Percentiles rank a stretch among this genome's conserved stretches.
phyloP scores from a whole-genome alignment of 2,113 vertebrate species.

The zebrafish (Danio rerio) region DNA sequence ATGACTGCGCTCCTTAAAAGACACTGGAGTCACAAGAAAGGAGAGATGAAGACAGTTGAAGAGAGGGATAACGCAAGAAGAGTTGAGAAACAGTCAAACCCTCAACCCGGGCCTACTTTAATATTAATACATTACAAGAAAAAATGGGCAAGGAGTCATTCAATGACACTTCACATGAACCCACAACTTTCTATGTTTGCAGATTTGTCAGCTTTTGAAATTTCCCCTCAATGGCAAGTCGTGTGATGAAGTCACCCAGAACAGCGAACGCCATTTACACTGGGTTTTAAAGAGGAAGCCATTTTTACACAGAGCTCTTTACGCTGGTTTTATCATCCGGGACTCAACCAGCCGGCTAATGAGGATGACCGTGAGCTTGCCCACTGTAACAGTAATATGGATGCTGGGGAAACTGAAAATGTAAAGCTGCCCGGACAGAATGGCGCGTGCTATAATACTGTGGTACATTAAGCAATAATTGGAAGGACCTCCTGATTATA shows the following conservation, averaged over 20 bases:
- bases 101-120: neutral
- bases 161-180: constrained; percentile 11
- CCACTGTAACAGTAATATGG: constrained; percentile 37
- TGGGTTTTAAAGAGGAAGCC: neutral
- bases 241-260: constrained; percentile 18
- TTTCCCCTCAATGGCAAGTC: constrained; percentile 4
- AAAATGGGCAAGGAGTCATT: neutral
- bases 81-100: constrained; percentile 19
- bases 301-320: constrained; percentile 38
- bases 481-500: constrained; percentile 55
- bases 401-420: constrained; percentile 27
- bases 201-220: constrained; percentile 21
- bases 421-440: constrained; percentile 37
- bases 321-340: constrained; percentile 23
- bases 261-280: neutral
- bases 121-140: neutral
- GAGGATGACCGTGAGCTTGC: constrained; percentile 40
- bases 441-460: constrained; percentile 31
- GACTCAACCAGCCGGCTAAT: constrained; percentile 59
- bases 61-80: neutral
- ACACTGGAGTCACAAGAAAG: constrained; percentile 66
- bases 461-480: constrained; percentile 65
- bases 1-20: constrained; percentile 75
- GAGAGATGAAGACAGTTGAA: constrained; percentile 38
- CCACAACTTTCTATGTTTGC: neutral